Evolutionary conservation across 2,888 invertebrate genomes (phyloP).

Genomic region (Yponomeuta evonymella): DNA sequence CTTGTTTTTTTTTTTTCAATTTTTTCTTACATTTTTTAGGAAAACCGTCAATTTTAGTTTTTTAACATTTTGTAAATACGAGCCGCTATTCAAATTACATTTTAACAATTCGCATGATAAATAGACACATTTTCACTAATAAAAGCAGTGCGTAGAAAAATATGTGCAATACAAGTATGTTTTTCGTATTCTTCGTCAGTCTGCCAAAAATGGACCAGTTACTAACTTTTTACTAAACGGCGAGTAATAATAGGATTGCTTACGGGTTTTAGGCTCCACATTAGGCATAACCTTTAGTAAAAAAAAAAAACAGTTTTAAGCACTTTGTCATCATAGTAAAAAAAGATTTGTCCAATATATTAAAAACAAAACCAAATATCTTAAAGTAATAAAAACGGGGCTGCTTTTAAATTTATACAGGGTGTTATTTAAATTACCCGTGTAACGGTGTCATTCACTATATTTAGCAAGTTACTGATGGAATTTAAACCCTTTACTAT

Average conservation of each 20-base stretch:
- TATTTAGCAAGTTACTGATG: too few relatives aligned
- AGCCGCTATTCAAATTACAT: neutral
- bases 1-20: neutral
- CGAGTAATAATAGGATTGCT: too few relatives aligned
- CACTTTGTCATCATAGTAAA: neutral
- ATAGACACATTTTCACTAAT: neutral
- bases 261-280: too few relatives aligned
- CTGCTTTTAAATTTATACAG: neutral
- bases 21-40: neutral
- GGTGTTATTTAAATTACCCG: too few relatives aligned
- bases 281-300: too few relatives aligned
- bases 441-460: too few relatives aligned
- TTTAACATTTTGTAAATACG: neutral
- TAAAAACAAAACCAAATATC: slow-evolving; percentile 1
- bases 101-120: neutral
- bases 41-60: neutral
- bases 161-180: neutral
- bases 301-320: neutral
- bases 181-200: neutral
- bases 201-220: too few relatives aligned
- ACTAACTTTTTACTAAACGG: neutral
- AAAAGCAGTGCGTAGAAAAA: slow-evolving; percentile 1
- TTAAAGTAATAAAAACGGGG: neutral
- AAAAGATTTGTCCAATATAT: neutral
- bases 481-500: neutral